Evolutionary conservation across 2,888 invertebrate genomes (phyloP), one percentile per base, ranked within the genome.

Genomic region (Zhuqinia jingwanae): DNA sequence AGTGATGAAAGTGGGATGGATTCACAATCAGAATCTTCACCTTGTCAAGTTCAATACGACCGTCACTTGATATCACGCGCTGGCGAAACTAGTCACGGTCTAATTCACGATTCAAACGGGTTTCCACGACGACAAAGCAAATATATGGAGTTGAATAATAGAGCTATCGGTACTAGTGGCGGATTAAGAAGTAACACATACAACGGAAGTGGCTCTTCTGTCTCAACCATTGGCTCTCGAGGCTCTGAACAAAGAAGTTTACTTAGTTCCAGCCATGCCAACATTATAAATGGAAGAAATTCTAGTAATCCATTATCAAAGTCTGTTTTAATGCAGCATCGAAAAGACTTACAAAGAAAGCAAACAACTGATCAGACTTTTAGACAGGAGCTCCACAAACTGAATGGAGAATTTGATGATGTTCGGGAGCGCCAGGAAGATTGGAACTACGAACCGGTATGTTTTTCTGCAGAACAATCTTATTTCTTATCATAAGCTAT

Each of bases 361-460:
- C 30, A 53, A 53, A 30, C 17, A 17, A 68, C 27, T 13, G 45
- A 65, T 58, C 42, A 47, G 70, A n/a, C n/a, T n/a, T n/a, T n/a
- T n/a, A n/a, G n/a, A n/a, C n/a, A n/a, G n/a, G n/a, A n/a, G n/a
- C n/a, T n/a, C n/a, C n/a, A n/a, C n/a, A 25, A 22, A 45, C 22
- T 20, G 22, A 17, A n/a, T n/a, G n/a, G n/a, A n/a, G n/a, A n/a
- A n/a, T n/a, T 36, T 36, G 36, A 36, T 36, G 36, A 36, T 3
- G 8, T 6, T 36, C 5, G 36, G 36, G 36, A 8, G 36, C 36
- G n/a, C n/a, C n/a, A n/a, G n/a, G 77, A 76, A 20, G 80, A 86
- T n/a, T 86, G 86, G 86, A 81, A 63, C 0, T 86, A 81, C 30
- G 76, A 80, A 22, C 86, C 86, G 45, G 86, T 86, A 70, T 11